Conservation (phyloP, 2,113 vertebrate genomes). For the Egretta garzetta region DNA sequence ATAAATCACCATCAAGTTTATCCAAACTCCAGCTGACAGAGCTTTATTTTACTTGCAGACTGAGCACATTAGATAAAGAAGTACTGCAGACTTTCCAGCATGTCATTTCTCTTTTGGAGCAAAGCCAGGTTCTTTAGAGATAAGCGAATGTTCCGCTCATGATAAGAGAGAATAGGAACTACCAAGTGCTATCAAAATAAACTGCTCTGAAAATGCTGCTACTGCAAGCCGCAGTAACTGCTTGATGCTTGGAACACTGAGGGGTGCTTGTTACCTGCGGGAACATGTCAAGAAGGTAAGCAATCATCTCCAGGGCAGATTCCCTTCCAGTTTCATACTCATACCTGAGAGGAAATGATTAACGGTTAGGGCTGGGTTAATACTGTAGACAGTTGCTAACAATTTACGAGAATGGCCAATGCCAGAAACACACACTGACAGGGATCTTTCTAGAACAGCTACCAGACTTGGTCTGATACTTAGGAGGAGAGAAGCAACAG, state of each 20-base stretch:
- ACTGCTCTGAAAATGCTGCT: not conserved
- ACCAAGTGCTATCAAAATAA: not conserved
- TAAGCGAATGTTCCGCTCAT: not conserved
- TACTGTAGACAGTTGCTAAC: not conserved
- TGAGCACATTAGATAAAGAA: not conserved
- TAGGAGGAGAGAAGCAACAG: not conserved
- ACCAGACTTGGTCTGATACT: not conserved
- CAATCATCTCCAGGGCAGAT: conserved; percentile 92
- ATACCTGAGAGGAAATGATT: conserved; percentile 74
- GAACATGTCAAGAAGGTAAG: conserved; percentile 87
- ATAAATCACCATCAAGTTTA: not conserved
- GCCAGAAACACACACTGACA: not conserved
- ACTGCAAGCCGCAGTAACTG: not conserved
- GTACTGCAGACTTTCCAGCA: not conserved
- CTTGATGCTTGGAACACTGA: not conserved
- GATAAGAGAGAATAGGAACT: not conserved
- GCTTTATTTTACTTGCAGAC: not conserved
- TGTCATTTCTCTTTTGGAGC: not conserved
- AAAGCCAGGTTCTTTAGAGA: not conserved
- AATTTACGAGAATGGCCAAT: not conserved
- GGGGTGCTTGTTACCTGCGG: conserved; percentile 79
- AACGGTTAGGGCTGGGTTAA: not conserved
- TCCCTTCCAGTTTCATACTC: conserved; percentile 93
- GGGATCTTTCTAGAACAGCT: not conserved
- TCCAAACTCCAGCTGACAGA: not conserved